Base-by-base conservation (phyloP, 2,113 vertebrate genomes). In the Vimba vimba region DNA sequence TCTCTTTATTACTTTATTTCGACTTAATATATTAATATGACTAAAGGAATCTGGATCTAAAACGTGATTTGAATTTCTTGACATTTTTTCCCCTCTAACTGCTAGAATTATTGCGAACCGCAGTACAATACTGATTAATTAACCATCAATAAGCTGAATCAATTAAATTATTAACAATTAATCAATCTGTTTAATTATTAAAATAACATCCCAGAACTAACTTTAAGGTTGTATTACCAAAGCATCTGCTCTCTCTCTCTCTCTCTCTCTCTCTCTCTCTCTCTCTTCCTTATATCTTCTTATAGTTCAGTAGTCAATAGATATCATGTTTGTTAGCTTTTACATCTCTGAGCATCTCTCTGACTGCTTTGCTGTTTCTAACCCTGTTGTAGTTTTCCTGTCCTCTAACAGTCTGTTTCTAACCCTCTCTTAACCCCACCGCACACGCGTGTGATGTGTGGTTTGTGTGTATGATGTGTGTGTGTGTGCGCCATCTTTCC, bases 401-500 rank as follows among this genome's bases (percentile, higher is more conserved):
- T 82, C 80, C 45, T 69, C 45, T 82, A 82, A 82, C 80, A 55
- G 82, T 76, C 57, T 76, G 15, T 55, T 82, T 74, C 39, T 77
- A 62, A 64, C 77, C 81, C 39, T 64, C 43, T 59, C 84, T 79
- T 64, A 75, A 64, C 47, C 76, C 36, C 36, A 25, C 75, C 43
- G 17, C 59, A 30, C 57, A 39, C 10, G 9, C 3, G 1, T 57
- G 92, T 88, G 88, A 30, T 83, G 83, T 84, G 73, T 64, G 89
- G 92, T 73, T 94, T 13, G 89, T 91, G 91, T 88, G 90, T 4
- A 84, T 55, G 92, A n/a, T 57, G 6, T 33, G 17, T 79, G 84
- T 76, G 55, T 80, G 89, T 69, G 81, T 78, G 76, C 43, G 88
- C 92, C 93, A 81, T 93, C 89, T 87, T 79, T 71, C 21, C 60